Evolutionary conservation across 2,797 vertebrate species (phyloP).

Genomic region (Aselliscus stoliczkanus): DNA sequence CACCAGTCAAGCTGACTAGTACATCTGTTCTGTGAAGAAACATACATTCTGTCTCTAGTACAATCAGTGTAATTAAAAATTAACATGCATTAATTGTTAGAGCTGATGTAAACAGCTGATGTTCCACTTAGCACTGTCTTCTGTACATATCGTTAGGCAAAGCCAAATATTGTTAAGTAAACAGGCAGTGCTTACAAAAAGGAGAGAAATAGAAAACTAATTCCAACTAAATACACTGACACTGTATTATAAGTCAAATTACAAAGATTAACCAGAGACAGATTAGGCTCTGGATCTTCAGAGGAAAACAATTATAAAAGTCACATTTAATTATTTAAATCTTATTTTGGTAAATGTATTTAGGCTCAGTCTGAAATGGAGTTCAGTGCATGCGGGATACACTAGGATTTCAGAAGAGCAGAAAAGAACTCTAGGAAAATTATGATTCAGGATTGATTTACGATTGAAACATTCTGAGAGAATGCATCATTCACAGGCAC

Average conservation of each 20-base stretch:
- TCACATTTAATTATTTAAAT: conserved; percentile 80
- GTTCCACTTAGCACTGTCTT: conserved; percentile 95
- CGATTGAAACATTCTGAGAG: conserved; percentile 58
- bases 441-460: conserved; percentile 57
- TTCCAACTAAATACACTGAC: conserved; percentile 84
- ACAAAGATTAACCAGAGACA: conserved; percentile 75
- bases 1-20: conserved; percentile 87
- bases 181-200: conserved; percentile 83
- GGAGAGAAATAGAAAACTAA: conserved; percentile 83
- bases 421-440: conserved; percentile 56
- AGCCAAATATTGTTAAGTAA: conserved; percentile 87
- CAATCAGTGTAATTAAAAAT: conserved; percentile 99
- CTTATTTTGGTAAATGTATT: conserved; percentile 76
- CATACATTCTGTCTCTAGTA: conserved; percentile 92
- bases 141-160: conserved; percentile 93
- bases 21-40: conserved; percentile 91
- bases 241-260: conserved; percentile 76
- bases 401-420: conserved; percentile 43
- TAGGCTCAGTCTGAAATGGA: conserved; percentile 73
- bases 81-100: conserved; percentile 98
- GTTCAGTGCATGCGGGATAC: background rate
- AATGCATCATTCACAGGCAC: conserved; percentile 53
- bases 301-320: conserved; percentile 79
- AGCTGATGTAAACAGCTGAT: conserved; percentile 97
- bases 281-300: conserved; percentile 76